Conservation (phyloP, 2,113 vertebrate species). For the Eulemur rufifrons region DNA sequence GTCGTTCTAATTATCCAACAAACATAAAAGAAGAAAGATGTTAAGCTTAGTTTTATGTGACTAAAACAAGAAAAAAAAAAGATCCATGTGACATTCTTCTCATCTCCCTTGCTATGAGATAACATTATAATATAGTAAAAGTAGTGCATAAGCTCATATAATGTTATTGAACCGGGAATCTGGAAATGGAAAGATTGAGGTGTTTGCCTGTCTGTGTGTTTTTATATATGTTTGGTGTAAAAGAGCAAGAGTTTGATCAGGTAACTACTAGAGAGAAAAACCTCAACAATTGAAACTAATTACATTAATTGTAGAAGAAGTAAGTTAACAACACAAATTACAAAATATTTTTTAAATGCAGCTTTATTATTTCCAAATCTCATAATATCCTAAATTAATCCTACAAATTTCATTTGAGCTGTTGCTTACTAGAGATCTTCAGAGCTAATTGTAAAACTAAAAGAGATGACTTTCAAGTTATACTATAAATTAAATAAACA, state of each 20-base stretch:
- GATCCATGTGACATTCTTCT: background rate
- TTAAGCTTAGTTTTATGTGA: background rate
- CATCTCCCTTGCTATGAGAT: background rate
- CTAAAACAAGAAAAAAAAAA: background rate
- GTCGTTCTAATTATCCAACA: conserved; percentile 49
- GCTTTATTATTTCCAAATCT: background rate
- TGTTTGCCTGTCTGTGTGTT: background rate
- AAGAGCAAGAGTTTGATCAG: background rate
- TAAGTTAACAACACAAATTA: background rate
- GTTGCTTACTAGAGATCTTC: background rate
- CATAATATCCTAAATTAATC: background rate
- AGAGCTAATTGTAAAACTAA: background rate
- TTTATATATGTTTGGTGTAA: background rate
- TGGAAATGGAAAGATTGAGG: background rate
- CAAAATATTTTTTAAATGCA: background rate
- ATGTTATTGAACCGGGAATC: background rate
- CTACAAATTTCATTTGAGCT: background rate
- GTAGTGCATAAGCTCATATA: background rate
- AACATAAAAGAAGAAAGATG: conserved; percentile 12
- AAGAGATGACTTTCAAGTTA: background rate
- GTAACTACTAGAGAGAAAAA: background rate
- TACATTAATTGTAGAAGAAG: background rate
- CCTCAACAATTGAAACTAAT: background rate
- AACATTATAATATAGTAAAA: background rate
- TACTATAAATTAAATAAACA: background rate